These are phyloP conservation scores for Spilarctia lutea DNA, from an alignment of 2,888 invertebrate species.

Conservation along the genomic window DNA sequence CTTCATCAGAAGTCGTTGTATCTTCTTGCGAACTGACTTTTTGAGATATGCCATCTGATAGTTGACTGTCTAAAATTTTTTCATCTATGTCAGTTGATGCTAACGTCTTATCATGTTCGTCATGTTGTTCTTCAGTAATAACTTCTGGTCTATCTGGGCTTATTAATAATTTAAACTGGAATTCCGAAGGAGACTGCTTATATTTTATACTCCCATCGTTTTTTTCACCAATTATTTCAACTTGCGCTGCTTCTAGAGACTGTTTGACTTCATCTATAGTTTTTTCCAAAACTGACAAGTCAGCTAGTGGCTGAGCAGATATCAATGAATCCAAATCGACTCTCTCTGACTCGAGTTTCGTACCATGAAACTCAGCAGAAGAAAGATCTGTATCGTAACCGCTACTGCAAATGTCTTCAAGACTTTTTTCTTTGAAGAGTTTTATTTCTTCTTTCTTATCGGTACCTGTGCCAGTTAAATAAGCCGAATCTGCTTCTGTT, in stretches of 20 bases:
- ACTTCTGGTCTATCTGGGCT: conserved; percentile 86
- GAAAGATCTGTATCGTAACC: conserved; percentile 89
- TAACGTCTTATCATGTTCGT: conserved; percentile 71
- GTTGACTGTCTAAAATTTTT: conserved; percentile 68
- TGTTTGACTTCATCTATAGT: conserved; percentile 91
- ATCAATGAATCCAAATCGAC: conserved; percentile 83
- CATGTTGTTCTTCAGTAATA: conserved; percentile 86
- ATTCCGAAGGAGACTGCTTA: conserved; percentile 91
- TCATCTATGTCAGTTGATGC: conserved; percentile 62
- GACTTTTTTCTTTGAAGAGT: conserved; percentile 81
- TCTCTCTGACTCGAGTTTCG: conserved; percentile 84
- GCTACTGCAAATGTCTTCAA: conserved; percentile 90
- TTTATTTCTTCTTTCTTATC: conserved; percentile 80
- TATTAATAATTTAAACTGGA: conserved; percentile 89
- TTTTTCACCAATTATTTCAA: conserved; percentile 89
- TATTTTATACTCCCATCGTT: conserved; percentile 89
- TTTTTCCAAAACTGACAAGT: conserved; percentile 88
- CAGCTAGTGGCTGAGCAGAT: conserved; percentile 80
- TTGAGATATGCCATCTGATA: conserved; percentile 75
- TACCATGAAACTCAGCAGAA: conserved; percentile 87
- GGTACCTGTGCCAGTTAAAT: conserved; percentile 78
- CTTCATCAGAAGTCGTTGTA: conserved; percentile 85
- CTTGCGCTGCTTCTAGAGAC: conserved; percentile 90
- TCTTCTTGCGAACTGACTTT: conserved; percentile 80
- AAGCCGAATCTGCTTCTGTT: conserved; percentile 83